Base-by-base conservation (phyloP, 2,888 invertebrate genomes). In the Eilema sororculum region DNA sequence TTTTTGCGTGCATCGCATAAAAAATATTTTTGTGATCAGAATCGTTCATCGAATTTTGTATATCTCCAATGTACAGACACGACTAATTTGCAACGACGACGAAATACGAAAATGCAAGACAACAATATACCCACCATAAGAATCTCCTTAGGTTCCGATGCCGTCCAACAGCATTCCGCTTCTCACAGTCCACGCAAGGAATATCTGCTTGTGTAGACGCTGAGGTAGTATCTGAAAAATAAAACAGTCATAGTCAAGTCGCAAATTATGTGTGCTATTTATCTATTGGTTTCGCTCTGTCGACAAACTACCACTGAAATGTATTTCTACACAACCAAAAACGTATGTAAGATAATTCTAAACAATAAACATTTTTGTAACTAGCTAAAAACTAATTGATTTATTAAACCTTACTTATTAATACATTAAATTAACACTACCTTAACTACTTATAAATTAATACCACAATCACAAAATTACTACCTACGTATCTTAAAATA, bases 191-290 rank as follows among this genome's bases (percentile, higher is more conserved):
- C 0, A 56, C 68, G 75, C 94, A 94, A 3, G 93, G 88, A 22
- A 85, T 80, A 37, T 91, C 91, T 6, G 82, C 90, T 79, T 95
- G 95, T 0, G 91, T 92, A 3, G 88, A 84, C 24, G 89, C 86
- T 0, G 92, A 87, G 0, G 78, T 70, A 57, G 84, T 78, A 46
- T 93, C 95, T 95, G 89, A 9, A 87, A 90, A 60, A 68, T 60
- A 66, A 67, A 68, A 22, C n/a, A 58, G 22, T 37, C 12, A 20
- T 20, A 20, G 6, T 20, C n/a, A n/a, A 52, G n/a, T n/a, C 8
- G 2, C 6, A 20, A 46, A 20, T 46, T 46, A 20, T 6, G n/a
- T n/a, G 9, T 8, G n/a, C n/a, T 52, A 52, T 20, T 52, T 52
- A n/a, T 52, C 13, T 4, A n/a, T 52, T 52, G n/a, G 8, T 52